A percentile compares a stretch with the other conserved stretches of the same genome.
Conservation (phyloP, 1,140 invertebrate genomes). For the Drosophila yakuba region DNA sequence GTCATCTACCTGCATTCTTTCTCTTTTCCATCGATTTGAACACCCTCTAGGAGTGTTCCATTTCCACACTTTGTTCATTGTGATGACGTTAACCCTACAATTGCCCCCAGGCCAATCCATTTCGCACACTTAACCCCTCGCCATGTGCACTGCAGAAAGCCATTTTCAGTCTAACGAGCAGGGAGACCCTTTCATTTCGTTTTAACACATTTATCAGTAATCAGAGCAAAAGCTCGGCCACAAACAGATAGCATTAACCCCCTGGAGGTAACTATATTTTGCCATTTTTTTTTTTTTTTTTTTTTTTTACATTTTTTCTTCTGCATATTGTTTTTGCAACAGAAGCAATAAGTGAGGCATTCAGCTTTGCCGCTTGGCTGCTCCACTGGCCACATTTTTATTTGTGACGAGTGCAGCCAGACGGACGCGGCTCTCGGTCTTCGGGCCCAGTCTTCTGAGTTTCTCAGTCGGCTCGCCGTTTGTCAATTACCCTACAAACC, state of each 20-base stretch:
- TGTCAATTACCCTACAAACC: constrained; percentile 82
- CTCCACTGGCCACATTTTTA: constrained; percentile 63
- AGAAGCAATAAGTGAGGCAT: constrained; percentile 66
- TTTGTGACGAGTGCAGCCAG: constrained; percentile 39
- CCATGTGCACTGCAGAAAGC: neutral
- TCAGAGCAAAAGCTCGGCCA: constrained; percentile 58
- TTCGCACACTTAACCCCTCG: constrained; percentile 10
- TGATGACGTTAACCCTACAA: constrained; percentile 30
- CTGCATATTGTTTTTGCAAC: constrained; percentile 44
- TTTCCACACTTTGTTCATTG: constrained; percentile 32
- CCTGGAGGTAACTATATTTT: constrained; percentile 39
- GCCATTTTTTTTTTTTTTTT: constrained; percentile 7
- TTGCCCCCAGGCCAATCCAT: constrained; percentile 15
- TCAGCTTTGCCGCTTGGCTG: constrained; percentile 73
- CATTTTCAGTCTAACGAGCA: constrained; percentile 40
- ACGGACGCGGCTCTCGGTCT: constrained; percentile 14
- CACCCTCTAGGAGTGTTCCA: constrained; percentile 22
- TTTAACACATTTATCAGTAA: constrained; percentile 69
- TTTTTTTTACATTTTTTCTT: too few relatives aligned
- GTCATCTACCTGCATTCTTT: neutral
- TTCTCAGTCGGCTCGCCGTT: constrained; percentile 40
- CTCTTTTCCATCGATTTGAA: neutral
- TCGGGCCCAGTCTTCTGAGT: constrained; percentile 29
- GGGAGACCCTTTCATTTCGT: constrained; percentile 41
- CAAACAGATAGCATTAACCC: constrained; percentile 58